phyloP scores from a whole-genome alignment of 2,888 invertebrate species.

The Isoperla grammatica region DNA sequence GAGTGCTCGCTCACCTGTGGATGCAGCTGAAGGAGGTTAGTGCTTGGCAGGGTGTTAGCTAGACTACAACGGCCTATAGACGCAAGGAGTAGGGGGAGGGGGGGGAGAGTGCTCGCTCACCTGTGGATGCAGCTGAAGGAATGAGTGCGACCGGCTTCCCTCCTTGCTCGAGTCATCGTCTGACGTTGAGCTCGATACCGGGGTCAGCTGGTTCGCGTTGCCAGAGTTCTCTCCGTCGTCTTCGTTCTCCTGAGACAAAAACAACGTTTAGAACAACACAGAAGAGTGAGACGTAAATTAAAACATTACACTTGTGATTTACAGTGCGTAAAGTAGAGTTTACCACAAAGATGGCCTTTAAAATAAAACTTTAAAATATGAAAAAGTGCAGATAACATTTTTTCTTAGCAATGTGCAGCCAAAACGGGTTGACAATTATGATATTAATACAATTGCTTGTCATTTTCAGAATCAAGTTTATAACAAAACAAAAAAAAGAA shows the following conservation, averaged over 20 bases:
- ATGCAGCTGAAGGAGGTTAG: background rate
- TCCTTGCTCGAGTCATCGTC: slow-evolving; percentile 29
- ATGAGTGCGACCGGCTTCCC: slow-evolving; percentile 25
- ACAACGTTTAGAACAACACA: background rate
- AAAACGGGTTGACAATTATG: too few species aligned
- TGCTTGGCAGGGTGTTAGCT: background rate
- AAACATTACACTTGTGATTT: background rate
- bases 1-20: too few species aligned
- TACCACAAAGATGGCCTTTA: background rate
- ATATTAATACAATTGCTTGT: too few species aligned
- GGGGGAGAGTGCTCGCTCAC: slow-evolving; percentile 18
- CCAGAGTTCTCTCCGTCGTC: slow-evolving; percentile 19
- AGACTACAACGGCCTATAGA: too few species aligned
- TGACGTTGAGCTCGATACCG: slow-evolving; percentile 42
- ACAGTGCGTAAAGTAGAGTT: background rate
- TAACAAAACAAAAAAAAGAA: too few species aligned
- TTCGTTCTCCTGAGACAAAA: slow-evolving; percentile 28
- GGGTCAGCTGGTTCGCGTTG: slow-evolving; percentile 38
- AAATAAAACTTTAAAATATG: too few species aligned
- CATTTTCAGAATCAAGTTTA: too few species aligned
- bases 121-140: slow-evolving; percentile 32
- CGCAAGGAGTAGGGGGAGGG: too few species aligned
- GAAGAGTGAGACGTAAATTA: background rate
- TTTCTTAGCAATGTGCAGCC: too few species aligned
- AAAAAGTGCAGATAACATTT: too few species aligned